Evolutionary conservation across 64 coral and sea anemone species (phyloP).

Genomic region (Stichodactyla mertensii): DNA sequence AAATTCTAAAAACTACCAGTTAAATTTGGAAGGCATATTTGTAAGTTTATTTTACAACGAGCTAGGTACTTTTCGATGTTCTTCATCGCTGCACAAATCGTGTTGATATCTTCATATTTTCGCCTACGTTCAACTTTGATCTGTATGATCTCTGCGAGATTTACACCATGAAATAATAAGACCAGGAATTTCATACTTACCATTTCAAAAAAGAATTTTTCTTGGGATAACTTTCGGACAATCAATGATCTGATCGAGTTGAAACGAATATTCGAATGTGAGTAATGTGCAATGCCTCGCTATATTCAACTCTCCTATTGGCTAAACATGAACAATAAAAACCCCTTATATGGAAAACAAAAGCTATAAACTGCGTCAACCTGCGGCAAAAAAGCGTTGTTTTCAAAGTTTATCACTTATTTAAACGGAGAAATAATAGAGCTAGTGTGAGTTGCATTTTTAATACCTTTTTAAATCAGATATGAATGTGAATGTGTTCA

Average conservation of each 20-base stretch:
- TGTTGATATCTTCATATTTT: not conserved
- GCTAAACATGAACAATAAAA: not conserved
- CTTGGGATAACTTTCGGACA: slow-evolving; percentile 9
- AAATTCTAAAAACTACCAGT: not conserved
- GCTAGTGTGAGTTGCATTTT: not conserved
- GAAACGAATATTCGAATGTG: slow-evolving; percentile 30
- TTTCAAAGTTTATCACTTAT: slow-evolving; percentile 9
- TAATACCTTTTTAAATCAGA: not conserved
- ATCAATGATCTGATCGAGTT: slow-evolving; percentile 10
- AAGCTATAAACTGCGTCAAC: slow-evolving; percentile 18
- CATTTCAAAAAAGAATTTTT: slow-evolving; percentile 13
- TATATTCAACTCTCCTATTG: not conserved
- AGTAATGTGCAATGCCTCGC: slow-evolving; percentile 9
- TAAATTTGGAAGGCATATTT: not conserved
- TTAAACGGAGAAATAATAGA: not conserved
- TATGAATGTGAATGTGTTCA: not conserved
- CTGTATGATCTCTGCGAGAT: not conserved
- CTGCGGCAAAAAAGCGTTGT: slow-evolving; percentile 15
- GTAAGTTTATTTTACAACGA: not conserved
- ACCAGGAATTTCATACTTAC: not conserved
- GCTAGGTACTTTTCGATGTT: not conserved
- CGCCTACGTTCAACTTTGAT: not conserved
- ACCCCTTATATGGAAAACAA: slow-evolving; percentile 17
- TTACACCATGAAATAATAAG: not conserved
- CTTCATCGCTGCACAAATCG: not conserved